Evolutionary conservation across 2,888 invertebrate species (phyloP).

Genomic region (Sturmia bella): DNA sequence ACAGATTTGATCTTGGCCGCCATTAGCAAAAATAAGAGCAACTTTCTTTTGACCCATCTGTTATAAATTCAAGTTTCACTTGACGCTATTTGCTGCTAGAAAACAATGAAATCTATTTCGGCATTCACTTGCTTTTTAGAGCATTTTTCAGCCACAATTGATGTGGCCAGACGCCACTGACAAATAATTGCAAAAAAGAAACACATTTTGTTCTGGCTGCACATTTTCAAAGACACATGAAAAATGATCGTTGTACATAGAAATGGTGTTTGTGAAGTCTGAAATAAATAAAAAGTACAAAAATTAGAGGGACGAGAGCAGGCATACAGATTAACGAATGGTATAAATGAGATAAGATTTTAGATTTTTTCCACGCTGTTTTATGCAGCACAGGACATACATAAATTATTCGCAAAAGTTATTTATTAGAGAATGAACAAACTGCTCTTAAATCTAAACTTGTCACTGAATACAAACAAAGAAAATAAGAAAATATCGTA

Average conservation of each 20-base stretch:
- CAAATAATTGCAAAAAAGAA: not conserved
- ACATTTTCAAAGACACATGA: constrained; percentile 25
- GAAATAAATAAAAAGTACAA: not conserved
- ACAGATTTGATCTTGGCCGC: too few species aligned
- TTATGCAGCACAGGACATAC: constrained; percentile 19
- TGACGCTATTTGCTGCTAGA: too few species aligned
- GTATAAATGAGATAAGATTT: constrained; percentile 44
- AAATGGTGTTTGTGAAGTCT: constrained; percentile 12
- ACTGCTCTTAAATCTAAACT: constrained; percentile 22
- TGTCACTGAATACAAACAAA: not conserved
- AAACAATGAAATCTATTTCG: too few species aligned
- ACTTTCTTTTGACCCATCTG: too few species aligned
- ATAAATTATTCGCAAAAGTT: constrained; percentile 44
- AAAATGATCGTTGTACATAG: too few species aligned
- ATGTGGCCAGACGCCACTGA: not conserved
- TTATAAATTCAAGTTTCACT: too few species aligned
- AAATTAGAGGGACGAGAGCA: not conserved
- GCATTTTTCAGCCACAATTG: constrained; percentile 1
- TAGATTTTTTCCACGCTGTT: constrained; percentile 6
- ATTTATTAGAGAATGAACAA: constrained; percentile 33
- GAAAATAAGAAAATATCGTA: not conserved
- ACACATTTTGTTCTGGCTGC: constrained; percentile 4
- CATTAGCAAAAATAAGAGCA: too few species aligned
- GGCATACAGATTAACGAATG: constrained; percentile 19
- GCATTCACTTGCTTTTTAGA: too few species aligned